Evolutionary conservation across 2,888 invertebrate genomes (phyloP).

Genomic region (Vesta saturnalis): DNA sequence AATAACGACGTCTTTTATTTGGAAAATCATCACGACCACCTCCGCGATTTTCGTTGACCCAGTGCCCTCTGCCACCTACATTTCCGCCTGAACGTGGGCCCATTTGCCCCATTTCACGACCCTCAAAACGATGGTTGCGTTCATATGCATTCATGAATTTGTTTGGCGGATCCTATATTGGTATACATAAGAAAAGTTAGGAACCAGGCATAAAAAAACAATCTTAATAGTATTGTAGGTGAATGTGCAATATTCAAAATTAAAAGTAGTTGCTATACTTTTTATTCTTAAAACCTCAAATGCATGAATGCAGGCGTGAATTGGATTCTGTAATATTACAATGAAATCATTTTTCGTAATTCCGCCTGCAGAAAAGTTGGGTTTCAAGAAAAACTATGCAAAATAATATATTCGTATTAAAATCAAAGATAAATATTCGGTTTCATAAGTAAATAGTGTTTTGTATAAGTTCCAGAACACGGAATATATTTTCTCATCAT

Average conservation of each 20-base stretch:
- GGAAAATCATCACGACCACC: conserved; percentile 46
- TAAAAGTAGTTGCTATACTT: too few species aligned
- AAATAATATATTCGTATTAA: too few species aligned
- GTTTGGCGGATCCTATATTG: conserved; percentile 11
- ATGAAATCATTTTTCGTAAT: too few species aligned
- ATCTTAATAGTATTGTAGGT: conserved; percentile 4
- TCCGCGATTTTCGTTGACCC: conserved; percentile 48
- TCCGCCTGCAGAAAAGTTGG: too few species aligned
- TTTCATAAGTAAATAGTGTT: too few species aligned
- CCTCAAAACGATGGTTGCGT: conserved; percentile 37
- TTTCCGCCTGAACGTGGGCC: conserved; percentile 41
- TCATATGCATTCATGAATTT: conserved; percentile 45
- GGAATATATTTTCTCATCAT: too few species aligned
- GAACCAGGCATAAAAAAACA: conserved; percentile 28
- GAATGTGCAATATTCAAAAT: not conserved
- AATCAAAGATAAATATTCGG: too few species aligned
- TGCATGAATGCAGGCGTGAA: too few species aligned
- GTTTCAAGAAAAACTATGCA: too few species aligned
- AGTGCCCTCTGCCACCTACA: conserved; percentile 43
- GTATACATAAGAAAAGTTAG: conserved; percentile 25
- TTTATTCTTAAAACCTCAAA: too few species aligned
- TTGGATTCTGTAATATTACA: too few species aligned
- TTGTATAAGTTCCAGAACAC: too few species aligned
- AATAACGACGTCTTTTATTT: conserved; percentile 50
- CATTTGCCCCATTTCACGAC: conserved; percentile 37